Evolutionary conservation across 2,797 vertebrate genomes (phyloP), one percentile per base, ranked within the genome.

Genomic region (Hirundo rustica): DNA sequence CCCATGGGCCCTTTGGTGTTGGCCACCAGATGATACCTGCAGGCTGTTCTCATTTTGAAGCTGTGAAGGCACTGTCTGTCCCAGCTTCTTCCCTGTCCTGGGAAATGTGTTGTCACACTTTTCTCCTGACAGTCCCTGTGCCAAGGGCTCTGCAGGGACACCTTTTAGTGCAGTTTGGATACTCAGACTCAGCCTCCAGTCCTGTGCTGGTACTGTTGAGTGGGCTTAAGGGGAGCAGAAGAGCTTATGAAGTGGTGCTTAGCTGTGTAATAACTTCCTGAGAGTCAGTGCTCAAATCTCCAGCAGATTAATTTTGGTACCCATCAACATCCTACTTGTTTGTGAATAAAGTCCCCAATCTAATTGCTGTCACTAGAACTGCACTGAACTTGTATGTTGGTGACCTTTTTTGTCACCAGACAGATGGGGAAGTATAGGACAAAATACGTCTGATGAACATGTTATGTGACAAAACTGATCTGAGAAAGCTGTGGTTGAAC

Each of bases 101-200:
- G 60, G 19, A 70, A 82, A 20, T 0, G 0, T 32, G 34, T 22
- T 60, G 58, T 34, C 15, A 4, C 1, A 2, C 34, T 75, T 55
- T 8, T 3, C 13, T 87, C 34, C 47, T 0, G 0, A 6, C 34
- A 27, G 26, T 48, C 38, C 29, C 18, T 32, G 14, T 65, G 51
- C 51, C 47, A 79, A n/a, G 23, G 26, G 38, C 30, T 81, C 34
- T 82, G 32, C 26, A 53, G 50, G 47, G 58, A 40, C 27, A 34
- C 5, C 8, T 51, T 79, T 71, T 22, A 60, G 14, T 48, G 16
- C 13, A 76, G 27, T 44, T 83, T 22, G 78, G 48, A 27, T 40
- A 10, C 48, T 89, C 20, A 45, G 66, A 7, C 53, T 81, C 67
- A 67, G 42, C 50, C 38, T 95, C 62, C 55, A 25, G 7, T 82